A percentile compares a stretch with the other conserved stretches of the same genome.
phyloP scores from a whole-genome alignment of 2,797 vertebrate genomes.

The Gila robusta region DNA sequence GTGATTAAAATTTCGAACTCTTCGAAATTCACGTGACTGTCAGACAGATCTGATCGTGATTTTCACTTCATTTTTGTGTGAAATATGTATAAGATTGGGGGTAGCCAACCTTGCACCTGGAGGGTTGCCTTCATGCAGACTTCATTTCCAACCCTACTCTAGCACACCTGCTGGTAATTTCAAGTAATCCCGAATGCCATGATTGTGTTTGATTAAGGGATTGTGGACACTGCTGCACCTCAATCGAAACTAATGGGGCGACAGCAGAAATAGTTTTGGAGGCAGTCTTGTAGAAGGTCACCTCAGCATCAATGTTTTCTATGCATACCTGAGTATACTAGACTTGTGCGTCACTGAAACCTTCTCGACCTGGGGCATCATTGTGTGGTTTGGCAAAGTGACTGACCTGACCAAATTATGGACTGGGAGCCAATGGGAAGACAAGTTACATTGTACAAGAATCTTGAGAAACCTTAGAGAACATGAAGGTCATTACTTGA shows the following conservation, averaged over 20 bases:
- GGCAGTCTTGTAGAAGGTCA: background rate
- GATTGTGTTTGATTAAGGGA: background rate
- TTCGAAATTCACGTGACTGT: background rate
- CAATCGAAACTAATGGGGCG: background rate
- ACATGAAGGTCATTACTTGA: background rate
- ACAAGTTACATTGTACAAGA: background rate
- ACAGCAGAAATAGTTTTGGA: background rate
- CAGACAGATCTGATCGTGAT: background rate
- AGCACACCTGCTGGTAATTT: background rate
- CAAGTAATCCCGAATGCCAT: background rate
- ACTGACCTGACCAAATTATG: background rate
- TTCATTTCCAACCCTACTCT: background rate
- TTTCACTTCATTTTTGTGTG: background rate
- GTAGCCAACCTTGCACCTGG: background rate
- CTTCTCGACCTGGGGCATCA: background rate
- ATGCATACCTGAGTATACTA: background rate
- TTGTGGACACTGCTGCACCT: background rate
- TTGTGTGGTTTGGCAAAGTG: conserved; percentile 12
- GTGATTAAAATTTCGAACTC: background rate
- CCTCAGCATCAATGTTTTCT: background rate
- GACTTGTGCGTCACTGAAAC: background rate
- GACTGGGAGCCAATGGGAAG: background rate
- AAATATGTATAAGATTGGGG: background rate
- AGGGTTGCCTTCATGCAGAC: background rate
- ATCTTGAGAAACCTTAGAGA: background rate